Base-by-base conservation (phyloP, 2,888 invertebrate species). In the Rhogogaster chlorosoma region DNA sequence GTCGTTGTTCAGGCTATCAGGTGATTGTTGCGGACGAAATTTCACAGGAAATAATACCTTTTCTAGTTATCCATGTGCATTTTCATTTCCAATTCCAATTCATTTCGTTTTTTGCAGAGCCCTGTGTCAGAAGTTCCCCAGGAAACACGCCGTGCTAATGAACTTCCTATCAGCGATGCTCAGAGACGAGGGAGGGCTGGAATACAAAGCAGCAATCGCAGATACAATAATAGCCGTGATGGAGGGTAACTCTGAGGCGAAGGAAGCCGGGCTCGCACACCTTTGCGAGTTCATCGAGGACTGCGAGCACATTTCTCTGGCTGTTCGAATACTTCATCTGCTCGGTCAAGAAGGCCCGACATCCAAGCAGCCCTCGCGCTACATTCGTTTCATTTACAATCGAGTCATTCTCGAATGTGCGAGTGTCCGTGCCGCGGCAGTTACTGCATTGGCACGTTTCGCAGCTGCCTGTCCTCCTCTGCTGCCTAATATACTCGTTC, bases 261-360 rank as follows among this genome's bases (percentile, higher is more conserved):
- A 99, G 93, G 99, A 99, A 94, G 97, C 98, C 0, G 99, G 98
- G 0, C 94, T 99, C 18, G 98, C 99, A 0, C 99, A 99, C 94
- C 95, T 99, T 3, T 99, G 99, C 91, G 99, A 99, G 94, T 99
- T 99, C 91, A 99, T 99, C 89, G 99, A 99, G 92, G 99, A 99
- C 93, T 99, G 99, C 92, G 99, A 99, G 91, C 99, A 99, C 93
- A 97, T 98, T 0, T 98, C 98, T 84, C 95, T 99, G 88, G 99
- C 99, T 3, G 99, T 99, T 0, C 95, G 99, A 42, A 99, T 99
- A 89, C 95, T 99, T 64, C 99, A 99, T 94, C 94, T 99, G 84
- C 94, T 99, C 0, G 99, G 99, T 0, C 97, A 98, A 86, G 99
- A 99, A 94, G 99, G 99, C 0, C 99, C 99, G 0, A 97, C 98